Base-by-base conservation (phyloP, 2,888 invertebrate species). In the Meliscaeva auricollis region DNA sequence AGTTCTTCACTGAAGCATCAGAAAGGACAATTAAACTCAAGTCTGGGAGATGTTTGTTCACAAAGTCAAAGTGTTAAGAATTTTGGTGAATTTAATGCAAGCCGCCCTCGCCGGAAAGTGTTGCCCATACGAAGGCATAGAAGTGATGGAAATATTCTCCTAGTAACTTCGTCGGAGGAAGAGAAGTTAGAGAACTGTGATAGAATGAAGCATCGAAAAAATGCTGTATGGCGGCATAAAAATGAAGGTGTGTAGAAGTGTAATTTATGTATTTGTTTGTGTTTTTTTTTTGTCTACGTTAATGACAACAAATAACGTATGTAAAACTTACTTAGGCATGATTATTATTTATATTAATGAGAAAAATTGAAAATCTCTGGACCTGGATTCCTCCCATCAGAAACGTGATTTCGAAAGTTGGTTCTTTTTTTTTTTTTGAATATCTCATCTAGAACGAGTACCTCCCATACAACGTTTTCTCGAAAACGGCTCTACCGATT, bases 111-210 rank as follows among this genome's bases (percentile, higher is more conserved):
- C 6, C 79, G 84, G 41, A 88, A 87, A 50, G n/a, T 73, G 0
- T 56, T 85, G 6, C 87, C 88, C 1, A 84, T 88, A 35, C 87
- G 88, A 26, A 87, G 88, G 11, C 32, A 87, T 72, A 69, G 82
- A 26, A 88, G 88, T 46, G 88, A 88, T 78, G 89, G 87, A 2
- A 89, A 88, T 79, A 80, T 88, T 22, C 58, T 89, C 17, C 17
- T 87, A 56, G 84, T 76, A 0, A 58, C 68, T 7, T 76, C 85
- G 0, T 76, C 80, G 8, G 80, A 81, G 5, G 85, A 85, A 9
- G 85, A 56, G 9, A 41, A 54, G 13, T 22, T 58, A 0, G 20
- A 13, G 13, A 66, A 44, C 54, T 58, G 58, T 15, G 52, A 17
- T 72, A 73, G 52, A 3, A 17, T 44, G 15, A 64, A 46, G 35